These are phyloP conservation scores for Drosophila lutescens DNA, from an alignment of 2,888 invertebrate species.

Conservation along the genomic window DNA sequence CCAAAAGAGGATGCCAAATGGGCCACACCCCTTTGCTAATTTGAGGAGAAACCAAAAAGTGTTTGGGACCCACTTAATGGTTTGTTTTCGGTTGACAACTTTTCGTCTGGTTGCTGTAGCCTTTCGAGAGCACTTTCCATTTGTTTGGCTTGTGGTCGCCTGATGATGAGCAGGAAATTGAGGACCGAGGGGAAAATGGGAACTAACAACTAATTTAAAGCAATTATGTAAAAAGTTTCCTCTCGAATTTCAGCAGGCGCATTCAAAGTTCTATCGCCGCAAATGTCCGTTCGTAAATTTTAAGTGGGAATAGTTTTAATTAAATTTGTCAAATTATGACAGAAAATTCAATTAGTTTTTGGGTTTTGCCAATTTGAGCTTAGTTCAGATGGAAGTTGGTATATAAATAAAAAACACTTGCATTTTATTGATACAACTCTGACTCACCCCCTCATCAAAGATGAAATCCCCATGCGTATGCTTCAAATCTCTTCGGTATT, in stretches of 20 bases:
- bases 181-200: constrained; percentile 23
- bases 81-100: constrained; percentile 80
- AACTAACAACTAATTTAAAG: constrained; percentile 81
- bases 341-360: constrained; percentile 51
- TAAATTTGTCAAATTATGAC: constrained; percentile 75
- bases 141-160: constrained; percentile 68
- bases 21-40: constrained; percentile 61
- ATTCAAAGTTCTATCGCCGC: constrained; percentile 65
- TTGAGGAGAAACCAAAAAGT: constrained; percentile 56
- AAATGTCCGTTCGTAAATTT: constrained; percentile 58
- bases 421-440: background rate
- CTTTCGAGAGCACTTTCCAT: constrained; percentile 57
- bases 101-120: constrained; percentile 49
- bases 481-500: constrained; percentile 67
- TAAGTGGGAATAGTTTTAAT: constrained; percentile 72
- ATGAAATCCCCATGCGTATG: constrained; percentile 59
- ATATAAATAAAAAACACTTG: background rate
- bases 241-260: constrained; percentile 45
- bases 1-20: constrained; percentile 16
- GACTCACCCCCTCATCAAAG: background rate
- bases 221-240: constrained; percentile 79
- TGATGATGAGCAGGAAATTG: constrained; percentile 10
- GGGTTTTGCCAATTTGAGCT: constrained; percentile 33
- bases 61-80: constrained; percentile 78
- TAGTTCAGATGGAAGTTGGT: background rate